Evolutionary conservation across 2,888 invertebrate species (phyloP).

Genomic region (Nowickia ferox): DNA sequence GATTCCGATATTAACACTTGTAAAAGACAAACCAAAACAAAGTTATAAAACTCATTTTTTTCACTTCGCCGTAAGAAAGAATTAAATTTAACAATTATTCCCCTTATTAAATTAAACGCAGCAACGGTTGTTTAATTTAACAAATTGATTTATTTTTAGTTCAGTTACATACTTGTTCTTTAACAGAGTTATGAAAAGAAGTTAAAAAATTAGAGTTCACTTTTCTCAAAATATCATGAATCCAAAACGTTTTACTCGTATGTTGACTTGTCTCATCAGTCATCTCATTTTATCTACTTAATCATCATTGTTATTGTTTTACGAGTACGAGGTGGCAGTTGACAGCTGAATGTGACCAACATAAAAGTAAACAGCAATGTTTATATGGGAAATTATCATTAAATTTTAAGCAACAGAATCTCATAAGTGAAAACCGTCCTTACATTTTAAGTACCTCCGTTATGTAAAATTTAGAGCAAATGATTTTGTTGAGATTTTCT

Average conservation of each 20-base stretch:
- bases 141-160: constrained; percentile 54
- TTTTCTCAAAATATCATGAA: constrained; percentile 22
- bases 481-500: no score
- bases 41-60: constrained; percentile 45
- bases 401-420: no score
- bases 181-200: neutral
- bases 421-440: no score
- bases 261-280: constrained; percentile 65
- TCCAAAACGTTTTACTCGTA: constrained; percentile 19
- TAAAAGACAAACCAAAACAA: constrained; percentile 52
- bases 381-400: no score
- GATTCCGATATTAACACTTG: constrained; percentile 73
- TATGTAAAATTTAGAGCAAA: no score
- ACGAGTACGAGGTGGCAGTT: neutral
- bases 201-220: neutral
- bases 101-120: constrained; percentile 43
- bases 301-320: constrained; percentile 58
- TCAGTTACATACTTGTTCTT: neutral
- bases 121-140: constrained; percentile 47
- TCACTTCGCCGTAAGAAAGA: neutral
- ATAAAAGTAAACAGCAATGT: neutral
- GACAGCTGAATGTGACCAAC: constrained; percentile 32
- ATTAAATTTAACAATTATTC: constrained; percentile 2
- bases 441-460: no score
- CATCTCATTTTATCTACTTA: constrained; percentile 51